Conservation (phyloP, 2,888 invertebrate species). For the Polymixis flavicincta region DNA sequence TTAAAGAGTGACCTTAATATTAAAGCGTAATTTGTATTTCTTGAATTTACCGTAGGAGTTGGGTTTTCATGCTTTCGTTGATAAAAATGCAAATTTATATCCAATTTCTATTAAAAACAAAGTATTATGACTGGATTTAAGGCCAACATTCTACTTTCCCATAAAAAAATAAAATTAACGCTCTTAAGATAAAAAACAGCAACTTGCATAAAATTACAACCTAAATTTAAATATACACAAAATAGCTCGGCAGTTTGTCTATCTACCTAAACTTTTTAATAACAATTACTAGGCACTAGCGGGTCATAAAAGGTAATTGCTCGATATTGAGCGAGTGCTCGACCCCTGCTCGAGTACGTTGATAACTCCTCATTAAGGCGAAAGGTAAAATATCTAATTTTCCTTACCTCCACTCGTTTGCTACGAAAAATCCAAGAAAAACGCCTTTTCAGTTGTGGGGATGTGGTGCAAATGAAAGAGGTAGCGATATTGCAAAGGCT, state of each 20-base stretch:
- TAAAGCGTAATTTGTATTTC: background rate
- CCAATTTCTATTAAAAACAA: background rate
- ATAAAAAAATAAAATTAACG: constrained; percentile 9
- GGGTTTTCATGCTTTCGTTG: background rate
- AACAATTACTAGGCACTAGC: constrained; percentile 65
- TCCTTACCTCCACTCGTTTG: constrained; percentile 76
- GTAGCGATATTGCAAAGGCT: background rate
- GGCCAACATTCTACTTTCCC: background rate
- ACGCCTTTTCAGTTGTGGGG: constrained; percentile 74
- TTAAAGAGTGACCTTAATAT: background rate
- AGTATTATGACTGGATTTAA: background rate
- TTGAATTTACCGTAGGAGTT: background rate
- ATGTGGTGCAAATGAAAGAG: constrained; percentile 55
- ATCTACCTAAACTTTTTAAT: constrained; percentile 61
- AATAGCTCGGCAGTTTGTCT: constrained; percentile 38
- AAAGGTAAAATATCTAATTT: constrained; percentile 84
- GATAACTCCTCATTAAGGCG: constrained; percentile 83
- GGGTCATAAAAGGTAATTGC: constrained; percentile 77
- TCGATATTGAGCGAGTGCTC: constrained; percentile 76
- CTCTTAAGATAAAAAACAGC: constrained; percentile 30
- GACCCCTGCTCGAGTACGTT: constrained; percentile 70
- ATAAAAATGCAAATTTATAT: background rate
- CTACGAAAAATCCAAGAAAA: constrained; percentile 83
- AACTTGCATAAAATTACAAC: constrained; percentile 35
- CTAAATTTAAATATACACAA: constrained; percentile 24